These are phyloP conservation scores for Rynchops niger DNA, from an alignment of 2,113 vertebrate genomes.

Conservation along the genomic window DNA sequence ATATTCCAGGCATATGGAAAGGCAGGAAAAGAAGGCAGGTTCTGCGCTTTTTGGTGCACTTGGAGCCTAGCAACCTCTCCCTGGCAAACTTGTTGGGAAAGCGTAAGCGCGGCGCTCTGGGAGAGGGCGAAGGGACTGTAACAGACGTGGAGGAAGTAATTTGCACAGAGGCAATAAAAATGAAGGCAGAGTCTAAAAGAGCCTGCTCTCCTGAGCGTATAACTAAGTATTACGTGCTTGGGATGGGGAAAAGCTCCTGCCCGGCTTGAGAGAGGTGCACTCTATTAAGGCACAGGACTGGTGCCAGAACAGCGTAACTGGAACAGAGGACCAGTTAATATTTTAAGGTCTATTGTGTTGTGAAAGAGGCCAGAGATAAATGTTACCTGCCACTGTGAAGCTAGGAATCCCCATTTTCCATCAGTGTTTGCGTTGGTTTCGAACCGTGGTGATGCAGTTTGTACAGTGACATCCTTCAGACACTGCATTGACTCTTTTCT, in stretches of 20 bases:
- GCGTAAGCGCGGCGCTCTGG: background rate
- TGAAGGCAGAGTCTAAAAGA: background rate
- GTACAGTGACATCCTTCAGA: background rate
- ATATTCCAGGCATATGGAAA: conserved; percentile 38
- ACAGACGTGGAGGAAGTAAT: background rate
- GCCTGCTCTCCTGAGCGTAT: background rate
- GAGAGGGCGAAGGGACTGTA: background rate
- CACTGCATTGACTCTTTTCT: background rate
- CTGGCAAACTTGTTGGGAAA: background rate
- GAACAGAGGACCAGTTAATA: background rate
- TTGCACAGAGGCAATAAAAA: background rate
- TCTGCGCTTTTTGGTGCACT: conserved; percentile 16
- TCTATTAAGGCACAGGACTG: background rate
- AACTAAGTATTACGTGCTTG: background rate
- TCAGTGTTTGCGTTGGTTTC: accelerated
- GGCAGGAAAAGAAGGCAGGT: conserved; percentile 8
- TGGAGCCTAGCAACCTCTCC: background rate
- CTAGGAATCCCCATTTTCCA: background rate
- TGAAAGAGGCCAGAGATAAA: background rate
- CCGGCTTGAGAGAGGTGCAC: background rate
- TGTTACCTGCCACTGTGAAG: background rate
- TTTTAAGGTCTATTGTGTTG: background rate
- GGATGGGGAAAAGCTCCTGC: background rate
- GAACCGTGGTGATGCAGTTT: background rate
- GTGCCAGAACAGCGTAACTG: background rate